These are phyloP conservation scores for Mantis religiosa DNA, from an alignment of 2,888 invertebrate species.

Conservation along the genomic window DNA sequence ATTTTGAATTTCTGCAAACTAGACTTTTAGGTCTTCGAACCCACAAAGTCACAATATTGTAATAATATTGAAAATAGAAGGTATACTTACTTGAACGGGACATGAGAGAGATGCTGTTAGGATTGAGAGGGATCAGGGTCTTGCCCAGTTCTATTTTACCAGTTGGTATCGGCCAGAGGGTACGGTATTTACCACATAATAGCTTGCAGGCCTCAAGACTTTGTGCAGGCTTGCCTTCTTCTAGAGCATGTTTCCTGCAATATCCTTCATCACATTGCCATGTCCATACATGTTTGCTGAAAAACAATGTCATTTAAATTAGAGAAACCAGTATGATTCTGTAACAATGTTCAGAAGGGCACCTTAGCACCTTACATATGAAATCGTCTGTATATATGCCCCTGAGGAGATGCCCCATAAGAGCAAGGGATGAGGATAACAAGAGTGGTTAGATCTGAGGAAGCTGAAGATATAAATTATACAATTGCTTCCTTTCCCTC, in stretches of 20 bases:
- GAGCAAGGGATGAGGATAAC: no score
- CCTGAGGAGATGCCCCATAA: no score
- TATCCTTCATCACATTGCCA: slow-evolving; percentile 22
- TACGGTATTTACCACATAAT: slow-evolving; percentile 31
- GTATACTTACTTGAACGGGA: not conserved
- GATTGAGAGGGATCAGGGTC: slow-evolving; percentile 44
- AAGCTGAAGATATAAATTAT: no score
- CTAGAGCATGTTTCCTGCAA: slow-evolving; percentile 24
- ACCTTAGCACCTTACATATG: no score
- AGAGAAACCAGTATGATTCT: not conserved
- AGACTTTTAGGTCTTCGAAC: no score
- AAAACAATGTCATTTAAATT: not conserved
- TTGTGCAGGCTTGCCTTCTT: not conserved
- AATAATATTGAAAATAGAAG: not conserved
- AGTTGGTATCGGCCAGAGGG: slow-evolving; percentile 63
- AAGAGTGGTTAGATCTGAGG: no score
- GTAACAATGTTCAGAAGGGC: no score
- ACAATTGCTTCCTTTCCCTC: no score
- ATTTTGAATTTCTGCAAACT: no score
- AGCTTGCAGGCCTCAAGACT: slow-evolving; percentile 27
- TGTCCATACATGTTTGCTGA: slow-evolving; percentile 19
- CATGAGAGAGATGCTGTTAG: slow-evolving; percentile 52
- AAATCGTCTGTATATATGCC: no score
- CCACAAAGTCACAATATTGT: no score
- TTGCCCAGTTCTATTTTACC: slow-evolving; percentile 47